Evolutionary conservation across 2,113 vertebrate species (phyloP), one percentile per base, ranked within the genome.

Genomic region (Otocyon megalotis): DNA sequence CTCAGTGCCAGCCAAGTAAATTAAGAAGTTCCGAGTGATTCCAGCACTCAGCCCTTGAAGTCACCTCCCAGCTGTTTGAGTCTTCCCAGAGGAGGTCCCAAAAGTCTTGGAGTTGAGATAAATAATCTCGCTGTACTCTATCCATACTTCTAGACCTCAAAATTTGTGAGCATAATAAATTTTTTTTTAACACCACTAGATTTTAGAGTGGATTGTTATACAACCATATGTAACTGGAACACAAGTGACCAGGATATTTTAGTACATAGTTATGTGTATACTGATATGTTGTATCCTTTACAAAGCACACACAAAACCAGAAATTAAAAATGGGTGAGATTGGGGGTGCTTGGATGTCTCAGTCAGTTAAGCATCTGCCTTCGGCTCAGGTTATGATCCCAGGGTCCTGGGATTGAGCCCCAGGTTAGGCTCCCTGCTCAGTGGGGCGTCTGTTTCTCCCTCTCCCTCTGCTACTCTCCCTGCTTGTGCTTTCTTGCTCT

Each of bases 311-410:
- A 67, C 35, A 89, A 80, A 96, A 24, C 5, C 50, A 89, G 54
- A 83, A 94, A 92, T 95, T 77, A 90, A 94, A 96, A 96, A 71
- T 37, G 43, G n/a, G 15, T 32, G 37, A 89, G 76, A 32, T 93
- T 28, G 62, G 62, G 62, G 62, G 26, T 26, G 2, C 26, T 26
- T 63, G 62, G 62, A 11, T 63, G 26, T 11, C 12, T 63, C 26
- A 63, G 62, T 63, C 26, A 28, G 62, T 63, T 28, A 28, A 63
- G 62, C 12, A 5, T 63, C 4, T 63, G 26, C 62, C 62, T 63
- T 63, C 11, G 2, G 11, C 62, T 63, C 62, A 28, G 26, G 26
- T 13, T 26, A 28, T 63, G 62, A 63, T 63, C 62, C 62, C 12
- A 26, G 62, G 62, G 62, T 14, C 26, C 62, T 63, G 62, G 60